Base-by-base conservation (phyloP, 2,888 invertebrate species). In the Tinea pellionella region DNA sequence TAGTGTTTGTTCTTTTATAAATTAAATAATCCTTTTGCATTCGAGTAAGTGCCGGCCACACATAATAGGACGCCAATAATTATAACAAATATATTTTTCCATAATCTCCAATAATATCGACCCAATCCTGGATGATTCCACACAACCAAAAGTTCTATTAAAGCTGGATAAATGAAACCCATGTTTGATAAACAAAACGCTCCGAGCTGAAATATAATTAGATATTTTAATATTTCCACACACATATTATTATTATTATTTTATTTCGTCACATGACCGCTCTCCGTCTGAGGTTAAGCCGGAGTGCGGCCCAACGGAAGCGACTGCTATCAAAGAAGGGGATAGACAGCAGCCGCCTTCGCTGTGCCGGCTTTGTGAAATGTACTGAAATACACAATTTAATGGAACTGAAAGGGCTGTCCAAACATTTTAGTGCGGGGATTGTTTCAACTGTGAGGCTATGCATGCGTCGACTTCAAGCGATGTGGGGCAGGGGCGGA, bases 181-280 rank as follows among this genome's bases (percentile, higher is more conserved):
- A 86, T 81, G 64, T 81, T 83, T 0, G 85, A 85, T 3, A 87
- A 65, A 47, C 85, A 85, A 65, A 87, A 84, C 0, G 85, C 81
- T n/a, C 86, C 86, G 0, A 87, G 69, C 86, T 87, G 77, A 11
- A 80, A 81, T 47, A 62, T 6, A 43, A 43, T 32, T 32, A 32
- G 7, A 9, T 32, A 32, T 32, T 32, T 32, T 32, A 9, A 32
- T 32, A 7, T 9, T 9, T 7, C 32, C 11, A 9, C 11, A 9
- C 32, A 9, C 11, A 11, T 11, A 9, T 32, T 7, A 32, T 32
- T 32, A 32, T 9, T 7, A n/a, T n/a, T n/a, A n/a, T n/a, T n/a
- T n/a, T n/a, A n/a, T n/a, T n/a, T n/a, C n/a, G n/a, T n/a, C n/a
- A n/a, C n/a, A n/a, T n/a, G n/a, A n/a, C n/a, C n/a, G n/a, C n/a